Conservation (phyloP, 2,888 invertebrate genomes). For the Trissolcus brochymenae region DNA sequence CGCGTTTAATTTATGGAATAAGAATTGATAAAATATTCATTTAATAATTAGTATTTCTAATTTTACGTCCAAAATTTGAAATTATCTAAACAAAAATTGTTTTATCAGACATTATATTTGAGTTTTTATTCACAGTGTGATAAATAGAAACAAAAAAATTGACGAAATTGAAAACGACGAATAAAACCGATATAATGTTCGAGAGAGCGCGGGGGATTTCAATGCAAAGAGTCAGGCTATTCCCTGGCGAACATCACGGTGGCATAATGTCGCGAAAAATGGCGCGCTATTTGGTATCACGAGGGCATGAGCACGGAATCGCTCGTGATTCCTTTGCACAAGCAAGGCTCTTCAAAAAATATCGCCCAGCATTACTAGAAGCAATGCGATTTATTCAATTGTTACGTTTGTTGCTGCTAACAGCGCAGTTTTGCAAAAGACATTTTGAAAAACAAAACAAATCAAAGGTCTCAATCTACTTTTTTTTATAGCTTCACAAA, state of each 20-base stretch:
- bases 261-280: slow-evolving; percentile 43
- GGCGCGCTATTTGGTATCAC: slow-evolving; percentile 28
- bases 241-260: slow-evolving; percentile 20
- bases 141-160: not conserved
- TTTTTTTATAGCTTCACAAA: too few relatives aligned
- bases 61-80: too few relatives aligned
- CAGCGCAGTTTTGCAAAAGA: slow-evolving; percentile 15
- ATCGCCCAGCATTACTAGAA: slow-evolving; percentile 25
- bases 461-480: not conserved
- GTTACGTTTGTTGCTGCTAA: slow-evolving; percentile 20
- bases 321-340: slow-evolving; percentile 20
- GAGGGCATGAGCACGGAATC: slow-evolving; percentile 29
- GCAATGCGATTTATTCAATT: slow-evolving; percentile 33
- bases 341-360: slow-evolving; percentile 9
- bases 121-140: too few relatives aligned
- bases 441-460: slow-evolving; percentile 8
- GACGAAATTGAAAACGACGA: slow-evolving; percentile 1
- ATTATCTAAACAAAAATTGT: too few relatives aligned
- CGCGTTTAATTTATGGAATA: too few relatives aligned
- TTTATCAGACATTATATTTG: too few relatives aligned
- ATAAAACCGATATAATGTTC: not conserved
- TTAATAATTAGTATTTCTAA: too few relatives aligned
- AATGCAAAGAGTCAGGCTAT: slow-evolving; percentile 40
- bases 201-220: not conserved
- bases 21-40: too few relatives aligned